These are phyloP conservation scores for Centropus bengalensis DNA, from an alignment of 2,113 vertebrate genomes.

Conservation along the genomic window DNA sequence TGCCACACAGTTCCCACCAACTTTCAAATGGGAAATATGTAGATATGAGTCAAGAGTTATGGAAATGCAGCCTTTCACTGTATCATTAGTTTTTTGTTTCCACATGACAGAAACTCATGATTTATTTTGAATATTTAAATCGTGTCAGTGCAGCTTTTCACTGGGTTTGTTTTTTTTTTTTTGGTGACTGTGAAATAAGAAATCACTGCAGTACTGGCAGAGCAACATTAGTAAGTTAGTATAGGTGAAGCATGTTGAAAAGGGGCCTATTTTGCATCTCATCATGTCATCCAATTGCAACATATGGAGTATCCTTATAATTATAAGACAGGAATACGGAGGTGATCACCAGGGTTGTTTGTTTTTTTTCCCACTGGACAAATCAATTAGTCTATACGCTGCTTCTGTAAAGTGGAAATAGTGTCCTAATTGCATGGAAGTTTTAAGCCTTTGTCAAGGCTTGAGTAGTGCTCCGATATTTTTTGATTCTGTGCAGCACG, in stretches of 20 bases:
- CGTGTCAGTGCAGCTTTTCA: neutral
- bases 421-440: neutral
- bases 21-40: constrained; percentile 62
- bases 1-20: constrained; percentile 22
- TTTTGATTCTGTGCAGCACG: neutral
- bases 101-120: constrained; percentile 55
- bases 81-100: constrained; percentile 70
- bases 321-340: neutral
- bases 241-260: neutral
- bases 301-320: neutral
- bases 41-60: constrained; percentile 48
- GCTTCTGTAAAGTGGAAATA: neutral
- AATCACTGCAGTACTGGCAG: neutral
- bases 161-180: neutral
- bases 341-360: neutral
- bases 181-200: neutral
- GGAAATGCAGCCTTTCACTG: constrained; percentile 64
- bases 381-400: neutral
- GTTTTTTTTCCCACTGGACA: neutral
- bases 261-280: neutral
- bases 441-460: neutral
- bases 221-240: neutral
- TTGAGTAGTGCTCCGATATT: neutral
- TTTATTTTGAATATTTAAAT: constrained; percentile 62
- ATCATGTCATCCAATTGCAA: neutral